These are phyloP conservation scores for Carpatolechia fugitivella DNA, from an alignment of 2,888 invertebrate genomes.

Conservation along the genomic window DNA sequence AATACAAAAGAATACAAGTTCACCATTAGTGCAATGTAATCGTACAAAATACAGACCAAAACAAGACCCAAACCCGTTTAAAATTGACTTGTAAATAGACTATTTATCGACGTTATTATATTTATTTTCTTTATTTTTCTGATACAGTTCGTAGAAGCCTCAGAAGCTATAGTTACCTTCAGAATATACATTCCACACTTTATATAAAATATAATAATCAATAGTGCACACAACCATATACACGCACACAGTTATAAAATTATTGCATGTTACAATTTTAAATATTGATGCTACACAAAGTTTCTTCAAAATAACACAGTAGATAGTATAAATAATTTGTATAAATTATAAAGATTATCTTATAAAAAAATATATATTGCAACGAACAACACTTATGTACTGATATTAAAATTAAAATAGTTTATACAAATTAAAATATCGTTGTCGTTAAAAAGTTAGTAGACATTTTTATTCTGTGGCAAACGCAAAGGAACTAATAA, in stretches of 20 bases:
- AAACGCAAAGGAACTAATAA: not conserved
- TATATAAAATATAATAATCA: not conserved
- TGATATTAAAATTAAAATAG: conserved; percentile 46
- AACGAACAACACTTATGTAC: conserved; percentile 55
- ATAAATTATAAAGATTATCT: conserved; percentile 37
- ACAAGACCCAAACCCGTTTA: conserved; percentile 60
- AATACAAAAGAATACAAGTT: conserved; percentile 29
- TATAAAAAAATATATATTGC: conserved; percentile 55
- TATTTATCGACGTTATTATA: conserved; percentile 63
- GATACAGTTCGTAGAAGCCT: conserved; percentile 57
- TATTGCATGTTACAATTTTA: conserved; percentile 45
- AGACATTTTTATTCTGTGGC: not conserved
- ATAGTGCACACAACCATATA: too few species aligned
- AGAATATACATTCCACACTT: conserved; percentile 20
- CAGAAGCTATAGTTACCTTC: conserved; percentile 67
- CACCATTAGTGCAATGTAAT: conserved; percentile 67
- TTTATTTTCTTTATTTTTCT: conserved; percentile 44
- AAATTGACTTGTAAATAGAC: conserved; percentile 51
- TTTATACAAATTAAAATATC: conserved; percentile 30
- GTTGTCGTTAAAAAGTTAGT: conserved; percentile 35
- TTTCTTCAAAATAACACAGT: conserved; percentile 46
- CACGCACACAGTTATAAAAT: conserved; percentile 48
- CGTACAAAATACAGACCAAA: conserved; percentile 77
- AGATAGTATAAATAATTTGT: conserved; percentile 56
- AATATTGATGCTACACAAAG: conserved; percentile 28